phyloP scores from a whole-genome alignment of 2,888 invertebrate species.

The Andrena minutula region DNA sequence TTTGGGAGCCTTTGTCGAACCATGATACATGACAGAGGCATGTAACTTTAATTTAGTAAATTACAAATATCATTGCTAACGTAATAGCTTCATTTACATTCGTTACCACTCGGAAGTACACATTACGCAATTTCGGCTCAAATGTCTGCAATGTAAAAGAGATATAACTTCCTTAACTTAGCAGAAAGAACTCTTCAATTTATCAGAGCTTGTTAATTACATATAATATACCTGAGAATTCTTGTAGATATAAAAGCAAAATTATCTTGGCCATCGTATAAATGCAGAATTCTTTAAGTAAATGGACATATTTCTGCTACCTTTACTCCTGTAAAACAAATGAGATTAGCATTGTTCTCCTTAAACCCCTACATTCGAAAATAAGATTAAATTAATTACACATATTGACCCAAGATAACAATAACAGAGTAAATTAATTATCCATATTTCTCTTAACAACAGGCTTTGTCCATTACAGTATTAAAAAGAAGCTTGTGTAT shows the following conservation, averaged over 20 bases:
- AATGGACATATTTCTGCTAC: background rate
- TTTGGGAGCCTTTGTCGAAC: conserved; percentile 71
- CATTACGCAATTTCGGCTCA: background rate
- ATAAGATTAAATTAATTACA: too few relatives aligned
- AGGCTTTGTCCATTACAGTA: too few relatives aligned
- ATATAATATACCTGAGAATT: conserved; percentile 13
- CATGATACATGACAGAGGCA: conserved; percentile 65
- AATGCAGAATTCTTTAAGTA: conserved; percentile 4
- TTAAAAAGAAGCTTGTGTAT: too few relatives aligned
- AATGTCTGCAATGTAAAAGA: conserved; percentile 28
- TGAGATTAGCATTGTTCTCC: too few relatives aligned
- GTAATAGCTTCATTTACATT: conserved; percentile 25
- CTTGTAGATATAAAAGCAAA: background rate
- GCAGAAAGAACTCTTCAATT: background rate
- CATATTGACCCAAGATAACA: too few relatives aligned
- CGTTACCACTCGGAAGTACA: conserved; percentile 15
- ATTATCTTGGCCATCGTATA: conserved; percentile 20
- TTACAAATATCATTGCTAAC: conserved; percentile 21
- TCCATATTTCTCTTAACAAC: too few relatives aligned
- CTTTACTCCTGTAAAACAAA: too few relatives aligned
- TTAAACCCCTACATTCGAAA: too few relatives aligned
- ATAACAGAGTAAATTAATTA: too few relatives aligned
- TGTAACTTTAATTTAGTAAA: conserved; percentile 34
- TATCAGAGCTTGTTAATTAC: background rate
- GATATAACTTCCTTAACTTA: background rate